Evolutionary conservation across 2,797 vertebrate genomes (phyloP).

Genomic region (Mormyrops boulengeri): DNA sequence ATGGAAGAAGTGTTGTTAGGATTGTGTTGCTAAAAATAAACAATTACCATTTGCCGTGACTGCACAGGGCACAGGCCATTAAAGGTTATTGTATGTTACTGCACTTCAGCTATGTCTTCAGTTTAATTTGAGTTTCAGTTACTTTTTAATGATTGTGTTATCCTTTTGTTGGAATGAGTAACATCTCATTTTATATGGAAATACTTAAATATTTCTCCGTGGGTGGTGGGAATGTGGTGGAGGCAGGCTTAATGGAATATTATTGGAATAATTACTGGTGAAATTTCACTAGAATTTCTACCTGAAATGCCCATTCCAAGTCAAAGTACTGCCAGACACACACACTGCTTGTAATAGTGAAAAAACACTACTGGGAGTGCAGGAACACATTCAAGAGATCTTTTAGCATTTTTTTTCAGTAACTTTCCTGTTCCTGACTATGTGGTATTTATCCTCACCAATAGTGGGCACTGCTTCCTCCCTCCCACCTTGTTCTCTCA

Average conservation of each 20-base stretch:
- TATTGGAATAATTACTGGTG: not conserved
- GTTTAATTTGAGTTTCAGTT: not conserved
- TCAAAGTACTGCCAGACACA: not conserved
- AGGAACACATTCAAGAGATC: too few species aligned
- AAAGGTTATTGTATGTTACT: not conserved
- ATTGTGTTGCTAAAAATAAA: not conserved
- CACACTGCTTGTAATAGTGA: not conserved
- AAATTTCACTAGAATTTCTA: not conserved
- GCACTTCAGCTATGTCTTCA: not conserved
- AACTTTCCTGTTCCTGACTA: too few species aligned
- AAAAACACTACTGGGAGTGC: not conserved
- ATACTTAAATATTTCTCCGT: not conserved
- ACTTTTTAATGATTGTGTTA: not conserved
- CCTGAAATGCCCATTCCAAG: not conserved
- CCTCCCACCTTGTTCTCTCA: not conserved
- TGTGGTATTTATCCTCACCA: too few species aligned
- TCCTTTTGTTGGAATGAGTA: not conserved
- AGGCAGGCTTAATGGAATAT: not conserved
- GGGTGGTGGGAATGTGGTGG: not conserved
- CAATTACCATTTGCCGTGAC: not conserved
- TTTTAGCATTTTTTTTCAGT: too few species aligned
- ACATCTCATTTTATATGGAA: not conserved
- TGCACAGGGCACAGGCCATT: not conserved
- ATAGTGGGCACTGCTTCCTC: not conserved
- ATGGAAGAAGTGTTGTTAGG: not conserved